phyloP scores from a whole-genome alignment of 2,888 invertebrate genomes.

The Venusia cambrica region DNA sequence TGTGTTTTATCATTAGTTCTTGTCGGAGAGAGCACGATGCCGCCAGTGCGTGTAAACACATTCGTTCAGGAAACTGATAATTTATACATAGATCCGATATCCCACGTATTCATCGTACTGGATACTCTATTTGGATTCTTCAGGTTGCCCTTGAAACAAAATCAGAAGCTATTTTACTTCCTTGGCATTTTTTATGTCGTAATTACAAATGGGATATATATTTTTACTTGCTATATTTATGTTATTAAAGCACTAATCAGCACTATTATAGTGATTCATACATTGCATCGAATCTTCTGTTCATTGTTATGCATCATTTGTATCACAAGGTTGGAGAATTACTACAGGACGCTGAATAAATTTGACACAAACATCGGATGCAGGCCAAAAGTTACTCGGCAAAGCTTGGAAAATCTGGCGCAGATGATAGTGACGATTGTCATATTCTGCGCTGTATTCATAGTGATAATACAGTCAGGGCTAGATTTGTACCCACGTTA shows the following conservation, averaged over 20 bases:
- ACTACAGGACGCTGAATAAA: slow-evolving; percentile 41
- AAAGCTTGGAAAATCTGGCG: slow-evolving; percentile 39
- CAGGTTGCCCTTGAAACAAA: slow-evolving; percentile 38
- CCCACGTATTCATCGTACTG: slow-evolving; percentile 41
- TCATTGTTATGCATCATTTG: slow-evolving; percentile 36
- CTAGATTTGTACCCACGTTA: slow-evolving; percentile 9
- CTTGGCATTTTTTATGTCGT: slow-evolving; percentile 32
- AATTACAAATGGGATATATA: slow-evolving; percentile 16
- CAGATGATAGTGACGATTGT: slow-evolving; percentile 31
- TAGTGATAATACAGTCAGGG: slow-evolving; percentile 19
- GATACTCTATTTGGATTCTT: slow-evolving; percentile 41
- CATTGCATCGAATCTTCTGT: slow-evolving; percentile 32
- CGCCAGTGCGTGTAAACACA: slow-evolving; percentile 46
- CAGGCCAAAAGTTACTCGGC: slow-evolving; percentile 38
- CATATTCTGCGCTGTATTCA: slow-evolving; percentile 25
- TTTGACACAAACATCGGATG: slow-evolving; percentile 49
- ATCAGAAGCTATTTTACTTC: slow-evolving; percentile 27
- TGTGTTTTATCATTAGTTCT: slow-evolving; percentile 11
- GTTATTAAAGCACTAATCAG: rapidly evolving
- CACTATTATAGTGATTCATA: slow-evolving; percentile 9
- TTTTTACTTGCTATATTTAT: slow-evolving; percentile 4
- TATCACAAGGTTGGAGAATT: slow-evolving; percentile 39
- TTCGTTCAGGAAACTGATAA: slow-evolving; percentile 37
- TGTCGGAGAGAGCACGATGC: slow-evolving; percentile 30
- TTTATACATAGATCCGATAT: slow-evolving; percentile 40